Evolutionary conservation across 2,797 vertebrate species (phyloP).

Genomic region (Mus minutoides): DNA sequence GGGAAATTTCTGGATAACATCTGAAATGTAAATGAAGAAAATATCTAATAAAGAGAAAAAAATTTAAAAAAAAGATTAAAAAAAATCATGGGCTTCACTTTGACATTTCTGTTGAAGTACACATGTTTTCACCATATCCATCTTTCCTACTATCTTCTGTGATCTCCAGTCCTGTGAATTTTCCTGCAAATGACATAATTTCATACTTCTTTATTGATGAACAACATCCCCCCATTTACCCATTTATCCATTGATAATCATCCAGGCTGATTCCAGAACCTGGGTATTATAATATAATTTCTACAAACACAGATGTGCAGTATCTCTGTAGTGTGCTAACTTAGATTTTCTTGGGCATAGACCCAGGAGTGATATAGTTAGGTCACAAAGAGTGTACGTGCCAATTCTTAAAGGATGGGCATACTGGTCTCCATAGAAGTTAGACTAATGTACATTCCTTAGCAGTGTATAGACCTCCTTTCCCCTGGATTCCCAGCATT

Average conservation of each 20-base stretch:
- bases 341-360: neutral
- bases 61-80: no score
- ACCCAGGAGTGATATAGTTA: neutral
- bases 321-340: neutral
- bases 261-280: neutral
- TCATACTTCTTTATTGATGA: neutral
- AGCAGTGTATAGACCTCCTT: neutral
- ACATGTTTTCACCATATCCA: neutral
- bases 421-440: neutral
- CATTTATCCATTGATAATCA: neutral
- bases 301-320: neutral
- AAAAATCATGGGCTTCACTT: neutral
- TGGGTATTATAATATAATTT: neutral
- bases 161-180: neutral
- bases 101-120: neutral
- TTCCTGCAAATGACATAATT: neutral
- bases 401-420: neutral
- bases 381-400: neutral
- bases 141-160: neutral
- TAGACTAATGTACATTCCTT: neutral
- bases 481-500: neutral
- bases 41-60: no score
- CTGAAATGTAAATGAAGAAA: no score
- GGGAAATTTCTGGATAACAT: no score
- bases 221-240: neutral